Percentiles rank a stretch among this genome's conserved stretches.
phyloP scores from a whole-genome alignment of 2,797 vertebrate genomes.

The Chaetodon trifasciatus region DNA sequence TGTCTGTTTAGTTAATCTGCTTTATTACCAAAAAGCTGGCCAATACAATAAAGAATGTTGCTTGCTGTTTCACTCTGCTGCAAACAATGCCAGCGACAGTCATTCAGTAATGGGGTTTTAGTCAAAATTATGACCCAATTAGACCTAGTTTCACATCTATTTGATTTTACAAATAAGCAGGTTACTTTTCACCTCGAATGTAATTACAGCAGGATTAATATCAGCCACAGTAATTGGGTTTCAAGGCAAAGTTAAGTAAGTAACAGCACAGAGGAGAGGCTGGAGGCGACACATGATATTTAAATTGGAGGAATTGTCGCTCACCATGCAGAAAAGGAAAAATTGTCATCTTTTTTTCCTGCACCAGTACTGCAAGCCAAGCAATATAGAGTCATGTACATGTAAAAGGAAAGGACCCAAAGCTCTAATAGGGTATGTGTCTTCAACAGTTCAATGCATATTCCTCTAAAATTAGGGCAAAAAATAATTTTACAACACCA shows the following conservation, averaged over 20 bases:
- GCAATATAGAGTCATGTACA: background rate
- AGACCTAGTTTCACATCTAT: constrained; percentile 76
- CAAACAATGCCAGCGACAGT: constrained; percentile 74
- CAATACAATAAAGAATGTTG: constrained; percentile 76
- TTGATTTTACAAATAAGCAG: constrained; percentile 76
- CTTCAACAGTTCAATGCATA: constrained; percentile 15
- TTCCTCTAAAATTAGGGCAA: constrained; percentile 1
- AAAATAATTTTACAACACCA: constrained; percentile 5
- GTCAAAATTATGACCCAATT: constrained; percentile 85
- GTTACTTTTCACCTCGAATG: constrained; percentile 75
- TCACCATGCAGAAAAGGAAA: constrained; percentile 46
- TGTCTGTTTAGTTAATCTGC: constrained; percentile 61
- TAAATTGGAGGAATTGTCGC: constrained; percentile 47
- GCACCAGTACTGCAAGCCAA: constrained; percentile 29
- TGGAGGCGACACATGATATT: constrained; percentile 60
- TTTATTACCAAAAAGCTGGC: constrained; percentile 67
- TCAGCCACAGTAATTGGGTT: constrained; percentile 82
- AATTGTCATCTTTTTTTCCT: constrained; percentile 42
- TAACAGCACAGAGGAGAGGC: constrained; percentile 69
- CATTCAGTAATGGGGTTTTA: constrained; percentile 80
- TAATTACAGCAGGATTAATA: constrained; percentile 85
- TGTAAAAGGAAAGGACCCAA: constrained; percentile 15
- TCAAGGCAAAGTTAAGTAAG: constrained; percentile 79
- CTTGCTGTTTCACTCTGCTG: constrained; percentile 69
- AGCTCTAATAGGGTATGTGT: constrained; percentile 30